Conservation (phyloP, 2,888 invertebrate genomes). For the Rambutsinella grinnellia region DNA sequence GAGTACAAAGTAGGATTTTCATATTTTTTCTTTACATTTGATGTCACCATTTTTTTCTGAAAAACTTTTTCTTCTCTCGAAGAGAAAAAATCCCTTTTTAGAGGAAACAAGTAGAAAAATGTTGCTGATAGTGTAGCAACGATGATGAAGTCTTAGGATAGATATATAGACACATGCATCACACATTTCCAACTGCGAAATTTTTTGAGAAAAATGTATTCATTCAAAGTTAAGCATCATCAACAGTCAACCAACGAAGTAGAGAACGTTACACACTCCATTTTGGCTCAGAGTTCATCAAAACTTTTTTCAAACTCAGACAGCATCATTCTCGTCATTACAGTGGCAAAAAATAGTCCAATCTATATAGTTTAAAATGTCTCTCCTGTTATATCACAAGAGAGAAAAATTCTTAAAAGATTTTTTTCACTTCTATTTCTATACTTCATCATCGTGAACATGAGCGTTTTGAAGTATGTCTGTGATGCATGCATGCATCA, state of each 20-base stretch:
- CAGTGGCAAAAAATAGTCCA: too few relatives aligned
- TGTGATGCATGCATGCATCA: too few relatives aligned
- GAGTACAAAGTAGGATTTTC: constrained; percentile 53
- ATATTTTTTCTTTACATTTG: constrained; percentile 24
- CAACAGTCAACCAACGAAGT: neutral
- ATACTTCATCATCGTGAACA: constrained; percentile 24
- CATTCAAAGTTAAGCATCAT: neutral
- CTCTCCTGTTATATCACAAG: neutral
- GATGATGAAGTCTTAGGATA: constrained; percentile 9
- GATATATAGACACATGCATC: constrained; percentile 37
- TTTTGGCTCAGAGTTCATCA: constrained; percentile 43
- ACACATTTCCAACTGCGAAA: constrained; percentile 37
- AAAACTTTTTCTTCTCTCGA: neutral
- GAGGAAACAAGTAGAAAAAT: constrained; percentile 4
- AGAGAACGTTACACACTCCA: constrained; percentile 11
- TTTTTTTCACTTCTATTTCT: constrained; percentile 12
- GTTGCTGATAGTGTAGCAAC: constrained; percentile 21
- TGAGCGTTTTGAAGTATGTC: neutral
- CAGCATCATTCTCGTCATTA: neutral
- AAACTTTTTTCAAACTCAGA: constrained; percentile 31
- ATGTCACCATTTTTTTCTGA: neutral
- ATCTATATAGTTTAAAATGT: too few relatives aligned
- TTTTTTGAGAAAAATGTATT: constrained; percentile 6
- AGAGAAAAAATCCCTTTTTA: too few relatives aligned
- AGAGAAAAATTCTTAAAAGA: constrained; percentile 7